Percentiles rank a stretch among this genome's conserved stretches.
These are phyloP conservation scores for Callinectes sapidus DNA, from an alignment of 2,888 invertebrate species.

Conservation along the genomic window DNA sequence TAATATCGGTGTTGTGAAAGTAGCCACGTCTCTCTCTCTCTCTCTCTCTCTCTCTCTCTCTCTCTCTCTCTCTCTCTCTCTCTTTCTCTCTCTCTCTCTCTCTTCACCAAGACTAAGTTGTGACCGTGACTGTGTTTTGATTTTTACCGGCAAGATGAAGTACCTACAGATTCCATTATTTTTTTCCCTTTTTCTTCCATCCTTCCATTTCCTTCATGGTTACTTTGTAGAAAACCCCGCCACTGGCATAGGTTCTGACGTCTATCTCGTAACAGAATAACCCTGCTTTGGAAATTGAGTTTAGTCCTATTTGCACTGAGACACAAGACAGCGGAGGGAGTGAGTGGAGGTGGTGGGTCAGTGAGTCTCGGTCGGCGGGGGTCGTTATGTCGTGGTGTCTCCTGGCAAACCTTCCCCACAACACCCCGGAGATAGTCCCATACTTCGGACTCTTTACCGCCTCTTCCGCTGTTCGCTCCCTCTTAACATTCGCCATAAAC, in stretches of 20 bases:
- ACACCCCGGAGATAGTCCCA: not conserved
- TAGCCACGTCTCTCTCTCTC: not conserved
- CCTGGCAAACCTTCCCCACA: not conserved
- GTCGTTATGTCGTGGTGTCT: not conserved
- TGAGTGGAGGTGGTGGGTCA: not conserved
- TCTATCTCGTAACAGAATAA: not conserved
- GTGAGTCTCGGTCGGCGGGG: not conserved
- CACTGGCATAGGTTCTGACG: not conserved
- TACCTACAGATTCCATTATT: too few species aligned
- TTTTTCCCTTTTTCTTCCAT: too few species aligned
- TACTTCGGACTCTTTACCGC: constrained; percentile 4
- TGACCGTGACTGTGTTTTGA: too few species aligned
- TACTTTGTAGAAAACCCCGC: not conserved
- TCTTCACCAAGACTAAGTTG: too few species aligned
- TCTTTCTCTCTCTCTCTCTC: too few species aligned
- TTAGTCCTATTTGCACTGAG: not conserved
- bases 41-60: not conserved
- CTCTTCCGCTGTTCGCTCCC: constrained; percentile 2
- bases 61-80: not conserved
- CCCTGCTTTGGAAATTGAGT: not conserved
- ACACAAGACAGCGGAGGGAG: not conserved
- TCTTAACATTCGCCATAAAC: constrained; percentile 27
- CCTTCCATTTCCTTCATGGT: too few species aligned
- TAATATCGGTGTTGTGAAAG: not conserved
- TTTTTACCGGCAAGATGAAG: too few species aligned